Percentiles rank a stretch among this genome's conserved stretches.
phyloP scores from a whole-genome alignment of 1,140 invertebrate species.

The Drosophila equinoxialis region DNA sequence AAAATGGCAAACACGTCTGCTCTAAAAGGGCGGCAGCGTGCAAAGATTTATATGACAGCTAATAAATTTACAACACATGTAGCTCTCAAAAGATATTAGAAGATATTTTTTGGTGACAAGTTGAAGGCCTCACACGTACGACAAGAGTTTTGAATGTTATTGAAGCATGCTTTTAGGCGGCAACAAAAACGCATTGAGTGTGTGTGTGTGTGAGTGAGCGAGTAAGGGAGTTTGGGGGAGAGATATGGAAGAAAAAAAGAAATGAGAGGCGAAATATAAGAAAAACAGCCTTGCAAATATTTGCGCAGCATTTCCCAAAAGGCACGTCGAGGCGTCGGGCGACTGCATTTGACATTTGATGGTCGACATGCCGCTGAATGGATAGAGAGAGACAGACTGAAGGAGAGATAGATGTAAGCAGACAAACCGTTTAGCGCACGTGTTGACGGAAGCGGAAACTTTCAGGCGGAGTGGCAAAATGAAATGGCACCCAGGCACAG shows the following conservation, averaged over 20 bases:
- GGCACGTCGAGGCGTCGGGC: conserved; percentile 46
- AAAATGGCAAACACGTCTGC: conserved; percentile 48
- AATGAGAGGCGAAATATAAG: conserved; percentile 29
- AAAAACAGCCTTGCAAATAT: conserved; percentile 59
- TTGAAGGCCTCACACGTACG: conserved; percentile 45
- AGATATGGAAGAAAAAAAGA: conserved; percentile 10
- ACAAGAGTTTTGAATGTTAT: conserved; percentile 65
- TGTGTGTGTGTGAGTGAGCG: too few species aligned
- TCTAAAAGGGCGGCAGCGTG: conserved; percentile 57
- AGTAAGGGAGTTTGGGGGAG: background rate
- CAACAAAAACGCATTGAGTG: background rate
- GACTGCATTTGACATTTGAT: conserved; percentile 73
- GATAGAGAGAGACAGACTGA: background rate
- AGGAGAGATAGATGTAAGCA: conserved; percentile 6
- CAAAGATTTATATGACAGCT: conserved; percentile 81
- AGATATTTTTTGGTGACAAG: conserved; percentile 65
- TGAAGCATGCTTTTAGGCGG: conserved; percentile 62
- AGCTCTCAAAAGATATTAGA: conserved; percentile 69
- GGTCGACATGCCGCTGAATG: conserved; percentile 19
- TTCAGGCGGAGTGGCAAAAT: conserved; percentile 34
- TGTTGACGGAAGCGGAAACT: conserved; percentile 67
- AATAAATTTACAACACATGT: conserved; percentile 81
- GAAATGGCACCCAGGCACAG: conserved; percentile 15
- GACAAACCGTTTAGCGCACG: conserved; percentile 70
- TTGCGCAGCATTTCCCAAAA: conserved; percentile 41